Conservation (phyloP, 2,113 vertebrate genomes). For the Psephotus haematonotus region DNA sequence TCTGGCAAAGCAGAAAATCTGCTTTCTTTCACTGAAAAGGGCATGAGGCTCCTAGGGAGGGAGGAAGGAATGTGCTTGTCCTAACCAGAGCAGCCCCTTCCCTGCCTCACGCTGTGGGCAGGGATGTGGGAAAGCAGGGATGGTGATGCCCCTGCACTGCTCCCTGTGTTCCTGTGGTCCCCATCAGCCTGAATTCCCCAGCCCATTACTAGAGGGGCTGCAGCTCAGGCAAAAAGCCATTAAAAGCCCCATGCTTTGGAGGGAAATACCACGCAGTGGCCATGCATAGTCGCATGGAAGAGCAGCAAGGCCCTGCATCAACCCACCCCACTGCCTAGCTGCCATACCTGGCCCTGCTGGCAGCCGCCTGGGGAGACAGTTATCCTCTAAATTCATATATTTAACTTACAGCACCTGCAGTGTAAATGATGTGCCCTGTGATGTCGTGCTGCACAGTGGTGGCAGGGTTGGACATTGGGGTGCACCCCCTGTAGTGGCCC, state of each 20-base stretch:
- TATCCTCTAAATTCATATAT: not conserved
- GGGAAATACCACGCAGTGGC: not conserved
- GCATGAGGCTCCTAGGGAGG: not conserved
- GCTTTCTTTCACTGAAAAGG: not conserved
- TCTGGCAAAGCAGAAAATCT: not conserved
- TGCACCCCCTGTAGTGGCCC: fast-evolving
- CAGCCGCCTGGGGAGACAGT: not conserved
- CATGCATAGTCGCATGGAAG: fast-evolving
- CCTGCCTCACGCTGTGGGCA: too few relatives aligned
- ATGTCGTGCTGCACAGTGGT: not conserved
- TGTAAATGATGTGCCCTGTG: not conserved
- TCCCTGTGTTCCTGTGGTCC: not conserved
- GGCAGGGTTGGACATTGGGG: fast-evolving
- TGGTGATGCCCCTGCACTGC: not conserved
- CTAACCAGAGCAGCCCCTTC: not conserved
- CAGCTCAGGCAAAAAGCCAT: not conserved
- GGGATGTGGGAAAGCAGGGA: not conserved
- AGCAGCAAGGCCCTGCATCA: not conserved
- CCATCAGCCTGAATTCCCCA: not conserved
- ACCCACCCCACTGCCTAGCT: not conserved
- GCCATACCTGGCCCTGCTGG: fast-evolving
- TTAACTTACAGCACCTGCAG: not conserved
- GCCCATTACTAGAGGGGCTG: not conserved
- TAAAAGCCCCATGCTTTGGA: not conserved
- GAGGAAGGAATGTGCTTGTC: not conserved